Percentiles rank a stretch among this genome's conserved stretches.
Conservation (phyloP, 2,888 invertebrate species). For the Agrochola lota region DNA sequence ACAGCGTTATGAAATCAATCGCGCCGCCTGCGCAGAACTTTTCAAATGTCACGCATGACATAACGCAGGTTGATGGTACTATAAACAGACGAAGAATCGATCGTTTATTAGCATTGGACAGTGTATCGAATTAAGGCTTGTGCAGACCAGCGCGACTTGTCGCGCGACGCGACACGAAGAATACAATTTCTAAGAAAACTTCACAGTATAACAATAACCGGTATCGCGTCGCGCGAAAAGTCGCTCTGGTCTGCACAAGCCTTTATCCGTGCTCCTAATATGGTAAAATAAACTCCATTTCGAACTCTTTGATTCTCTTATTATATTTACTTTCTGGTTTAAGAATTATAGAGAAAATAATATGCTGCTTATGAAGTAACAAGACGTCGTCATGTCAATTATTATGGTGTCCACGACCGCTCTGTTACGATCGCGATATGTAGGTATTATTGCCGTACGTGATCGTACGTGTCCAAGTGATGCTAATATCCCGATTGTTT, state of each 20-base stretch:
- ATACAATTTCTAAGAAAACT: too few relatives aligned
- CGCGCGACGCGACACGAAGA: too few relatives aligned
- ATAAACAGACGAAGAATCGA: slow-evolving; percentile 64
- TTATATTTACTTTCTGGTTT: not conserved
- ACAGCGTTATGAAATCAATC: slow-evolving; percentile 79
- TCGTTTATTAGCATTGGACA: slow-evolving; percentile 51
- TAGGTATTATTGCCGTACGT: slow-evolving; percentile 38
- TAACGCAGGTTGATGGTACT: slow-evolving; percentile 65
- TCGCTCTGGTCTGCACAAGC: too few relatives aligned
- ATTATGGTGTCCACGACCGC: slow-evolving; percentile 10
- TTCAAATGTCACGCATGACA: slow-evolving; percentile 77
- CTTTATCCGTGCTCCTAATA: not conserved
- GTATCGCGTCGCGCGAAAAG: too few relatives aligned
- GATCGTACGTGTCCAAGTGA: not conserved
- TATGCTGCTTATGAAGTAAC: slow-evolving; percentile 8
- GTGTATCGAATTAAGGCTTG: not conserved
- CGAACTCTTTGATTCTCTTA: not conserved
- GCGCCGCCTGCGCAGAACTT: slow-evolving; percentile 61
- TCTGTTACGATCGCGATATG: slow-evolving; percentile 27
- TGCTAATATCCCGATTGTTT: slow-evolving; percentile 18
- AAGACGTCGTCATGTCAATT: slow-evolving; percentile 24
- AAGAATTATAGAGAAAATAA: not conserved
- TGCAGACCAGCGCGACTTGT: too few relatives aligned
- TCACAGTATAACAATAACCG: too few relatives aligned
- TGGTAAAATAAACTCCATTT: not conserved